These are phyloP conservation scores for Potorous gilbertii DNA, from an alignment of 2,797 vertebrate genomes.

Conservation along the genomic window DNA sequence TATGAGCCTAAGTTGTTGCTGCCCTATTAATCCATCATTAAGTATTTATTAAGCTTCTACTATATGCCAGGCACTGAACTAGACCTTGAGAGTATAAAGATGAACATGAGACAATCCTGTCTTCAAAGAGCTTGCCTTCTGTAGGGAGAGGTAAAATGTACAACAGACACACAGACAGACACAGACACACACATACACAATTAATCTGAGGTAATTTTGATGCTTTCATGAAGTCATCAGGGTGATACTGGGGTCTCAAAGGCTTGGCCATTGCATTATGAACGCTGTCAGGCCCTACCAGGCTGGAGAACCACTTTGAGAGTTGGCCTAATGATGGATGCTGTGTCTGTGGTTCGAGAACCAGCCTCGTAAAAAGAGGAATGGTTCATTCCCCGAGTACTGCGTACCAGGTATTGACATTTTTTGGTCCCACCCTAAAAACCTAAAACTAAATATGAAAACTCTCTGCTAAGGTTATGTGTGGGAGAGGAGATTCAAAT, in stretches of 20 bases:
- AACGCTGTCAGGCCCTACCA: not conserved
- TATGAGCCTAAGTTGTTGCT: not conserved
- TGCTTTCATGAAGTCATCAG: not conserved
- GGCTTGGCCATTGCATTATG: not conserved
- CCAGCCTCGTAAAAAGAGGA: not conserved
- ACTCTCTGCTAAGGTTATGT: not conserved
- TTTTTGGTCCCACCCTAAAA: not conserved
- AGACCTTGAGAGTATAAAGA: not conserved
- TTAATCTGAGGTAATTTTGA: not conserved
- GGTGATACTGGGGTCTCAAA: not conserved
- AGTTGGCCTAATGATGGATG: not conserved
- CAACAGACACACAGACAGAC: not conserved
- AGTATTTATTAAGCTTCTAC: not conserved
- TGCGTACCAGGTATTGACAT: not conserved
- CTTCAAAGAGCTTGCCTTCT: not conserved
- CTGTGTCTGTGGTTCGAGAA: not conserved
- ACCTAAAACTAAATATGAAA: not conserved
- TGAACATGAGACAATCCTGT: not conserved
- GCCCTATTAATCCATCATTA: not conserved
- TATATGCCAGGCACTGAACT: not conserved
- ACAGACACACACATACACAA: too few species aligned
- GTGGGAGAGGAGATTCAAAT: not conserved
- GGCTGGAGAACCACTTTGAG: not conserved
- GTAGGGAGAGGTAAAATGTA: not conserved
- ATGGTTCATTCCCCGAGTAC: not conserved